Percentiles rank a stretch among this genome's conserved stretches.
phyloP scores from a whole-genome alignment of 2,888 invertebrate genomes.

The Drosophila paracracens region DNA sequence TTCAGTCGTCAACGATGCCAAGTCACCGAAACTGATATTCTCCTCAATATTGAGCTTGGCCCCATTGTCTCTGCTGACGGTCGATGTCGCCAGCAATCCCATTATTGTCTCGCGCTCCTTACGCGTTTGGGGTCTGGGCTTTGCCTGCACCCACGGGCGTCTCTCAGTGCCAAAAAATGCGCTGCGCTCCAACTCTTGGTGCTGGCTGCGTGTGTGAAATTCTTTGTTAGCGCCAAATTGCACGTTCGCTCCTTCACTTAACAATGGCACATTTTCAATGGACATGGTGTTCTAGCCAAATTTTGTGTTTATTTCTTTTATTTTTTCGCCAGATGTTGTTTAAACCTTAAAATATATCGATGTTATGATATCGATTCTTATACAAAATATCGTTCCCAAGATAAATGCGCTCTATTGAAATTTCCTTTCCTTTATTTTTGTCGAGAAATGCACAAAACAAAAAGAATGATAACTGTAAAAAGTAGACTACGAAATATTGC shows the following conservation, averaged over 20 bases:
- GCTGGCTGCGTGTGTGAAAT: constrained; percentile 63
- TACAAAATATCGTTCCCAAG: not conserved
- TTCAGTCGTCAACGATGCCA: constrained; percentile 73
- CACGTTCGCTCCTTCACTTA: constrained; percentile 20
- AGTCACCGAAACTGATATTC: constrained; percentile 78
- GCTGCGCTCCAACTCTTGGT: constrained; percentile 61
- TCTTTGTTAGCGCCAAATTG: constrained; percentile 69
- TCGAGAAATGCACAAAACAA: not conserved
- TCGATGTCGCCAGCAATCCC: constrained; percentile 49
- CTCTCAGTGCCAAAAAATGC: constrained; percentile 64
- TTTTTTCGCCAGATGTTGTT: constrained; percentile 25
- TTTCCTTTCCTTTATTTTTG: not conserved
- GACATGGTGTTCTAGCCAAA: constrained; percentile 39
- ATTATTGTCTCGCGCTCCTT: constrained; percentile 67
- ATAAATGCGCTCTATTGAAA: not conserved
- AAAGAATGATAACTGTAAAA: not conserved
- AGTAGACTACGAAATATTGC: not conserved
- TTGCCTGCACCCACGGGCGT: constrained; percentile 54
- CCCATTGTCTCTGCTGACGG: constrained; percentile 22
- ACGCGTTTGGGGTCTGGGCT: constrained; percentile 13
- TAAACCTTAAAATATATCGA: constrained; percentile 33
- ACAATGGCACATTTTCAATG: constrained; percentile 38
- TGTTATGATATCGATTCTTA: constrained; percentile 23
- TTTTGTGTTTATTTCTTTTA: not conserved
- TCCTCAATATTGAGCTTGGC: constrained; percentile 72